Evolutionary conservation across 1,140 invertebrate species (phyloP).

Genomic region (Bombus turneri): DNA sequence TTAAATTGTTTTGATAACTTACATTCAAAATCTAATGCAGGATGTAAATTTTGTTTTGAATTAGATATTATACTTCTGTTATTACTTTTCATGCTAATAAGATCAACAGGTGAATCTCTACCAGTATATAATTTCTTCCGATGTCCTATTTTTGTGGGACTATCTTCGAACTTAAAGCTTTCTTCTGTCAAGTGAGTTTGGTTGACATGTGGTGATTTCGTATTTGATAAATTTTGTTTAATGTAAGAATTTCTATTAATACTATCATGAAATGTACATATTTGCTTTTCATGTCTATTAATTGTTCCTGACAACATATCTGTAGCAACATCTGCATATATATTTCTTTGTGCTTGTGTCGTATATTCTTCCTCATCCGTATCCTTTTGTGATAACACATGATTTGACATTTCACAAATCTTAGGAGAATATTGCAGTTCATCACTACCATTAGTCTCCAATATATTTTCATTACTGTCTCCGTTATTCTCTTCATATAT

Average conservation of each 20-base stretch:
- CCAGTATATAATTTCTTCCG: slow-evolving; percentile 70
- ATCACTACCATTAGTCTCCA: background rate
- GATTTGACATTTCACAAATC: background rate
- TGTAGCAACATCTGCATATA: background rate
- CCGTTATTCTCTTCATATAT: background rate
- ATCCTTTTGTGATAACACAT: background rate
- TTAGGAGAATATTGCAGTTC: background rate
- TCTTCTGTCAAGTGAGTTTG: background rate
- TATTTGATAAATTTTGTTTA: background rate
- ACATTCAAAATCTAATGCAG: slow-evolving; percentile 57
- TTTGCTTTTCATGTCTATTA: background rate
- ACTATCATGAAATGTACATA: background rate
- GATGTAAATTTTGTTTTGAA: slow-evolving; percentile 52
- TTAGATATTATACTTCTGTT: background rate
- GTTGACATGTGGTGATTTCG: accelerated
- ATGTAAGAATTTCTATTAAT: background rate
- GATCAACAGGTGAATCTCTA: slow-evolving; percentile 66
- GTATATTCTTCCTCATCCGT: background rate
- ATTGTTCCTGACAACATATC: background rate
- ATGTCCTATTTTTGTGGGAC: background rate
- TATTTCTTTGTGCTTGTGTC: background rate
- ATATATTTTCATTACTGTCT: slow-evolving; percentile 2
- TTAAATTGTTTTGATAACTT: background rate
- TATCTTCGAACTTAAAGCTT: background rate
- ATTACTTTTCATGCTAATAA: slow-evolving; percentile 37